Percentiles rank a stretch among this genome's conserved stretches.
Conservation (phyloP, 2,797 vertebrate species). For the Morelia viridis region DNA sequence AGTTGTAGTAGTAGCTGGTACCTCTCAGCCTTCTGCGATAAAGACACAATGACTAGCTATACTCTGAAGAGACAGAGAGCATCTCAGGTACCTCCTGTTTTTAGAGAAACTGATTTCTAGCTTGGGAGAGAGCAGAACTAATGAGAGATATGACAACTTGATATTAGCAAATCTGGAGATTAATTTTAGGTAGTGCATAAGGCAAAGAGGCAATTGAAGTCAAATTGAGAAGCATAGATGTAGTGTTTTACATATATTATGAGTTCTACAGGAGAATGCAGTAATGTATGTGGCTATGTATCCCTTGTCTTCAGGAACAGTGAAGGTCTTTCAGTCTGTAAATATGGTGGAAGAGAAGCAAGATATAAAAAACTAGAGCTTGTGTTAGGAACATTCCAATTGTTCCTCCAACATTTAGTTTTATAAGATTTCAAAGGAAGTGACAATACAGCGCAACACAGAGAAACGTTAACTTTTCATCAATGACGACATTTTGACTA, state of each 20-base stretch:
- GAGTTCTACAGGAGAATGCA: background rate
- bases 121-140: background rate
- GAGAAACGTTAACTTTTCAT: background rate
- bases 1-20: background rate
- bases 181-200: background rate
- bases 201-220: background rate
- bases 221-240: background rate
- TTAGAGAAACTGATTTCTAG: background rate
- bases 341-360: background rate
- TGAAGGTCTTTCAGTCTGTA: background rate
- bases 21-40: background rate
- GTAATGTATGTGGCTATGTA: background rate
- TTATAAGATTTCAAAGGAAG: background rate
- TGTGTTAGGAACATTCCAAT: background rate
- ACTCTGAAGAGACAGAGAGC: background rate
- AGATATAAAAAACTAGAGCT: background rate
- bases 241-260: background rate
- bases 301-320: background rate
- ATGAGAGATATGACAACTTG: background rate
- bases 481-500: conserved; percentile 5
- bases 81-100: background rate
- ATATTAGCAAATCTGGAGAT: background rate
- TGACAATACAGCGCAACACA: background rate
- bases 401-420: background rate
- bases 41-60: background rate